A percentile compares a stretch with the other conserved stretches of the same genome.
phyloP scores from a whole-genome alignment of 2,888 invertebrate genomes.

The Nesidiocoris tenuis region DNA sequence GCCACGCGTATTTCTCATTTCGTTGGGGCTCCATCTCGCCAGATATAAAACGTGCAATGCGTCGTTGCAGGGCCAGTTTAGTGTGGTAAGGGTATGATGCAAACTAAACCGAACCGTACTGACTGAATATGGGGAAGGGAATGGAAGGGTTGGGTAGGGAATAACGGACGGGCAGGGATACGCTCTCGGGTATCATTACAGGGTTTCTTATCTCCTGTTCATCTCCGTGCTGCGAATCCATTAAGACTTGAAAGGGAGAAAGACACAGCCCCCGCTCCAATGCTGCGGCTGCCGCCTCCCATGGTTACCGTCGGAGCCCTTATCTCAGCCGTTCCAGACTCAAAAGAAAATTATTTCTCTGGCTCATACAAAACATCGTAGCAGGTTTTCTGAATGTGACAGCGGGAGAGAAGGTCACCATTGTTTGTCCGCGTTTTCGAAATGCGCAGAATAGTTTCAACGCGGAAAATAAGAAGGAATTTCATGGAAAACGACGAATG shows the following conservation, averaged over 20 bases:
- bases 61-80: background rate
- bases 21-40: background rate
- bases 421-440: background rate
- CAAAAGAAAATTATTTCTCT: background rate
- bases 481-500: no score
- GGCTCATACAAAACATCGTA: background rate
- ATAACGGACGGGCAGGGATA: background rate
- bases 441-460: background rate
- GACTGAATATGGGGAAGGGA: background rate
- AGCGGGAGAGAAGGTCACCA: background rate
- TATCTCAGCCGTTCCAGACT: background rate
- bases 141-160: background rate
- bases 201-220: background rate
- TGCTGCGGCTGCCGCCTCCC: background rate
- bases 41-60: background rate
- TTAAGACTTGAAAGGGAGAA: background rate
- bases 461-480: no score
- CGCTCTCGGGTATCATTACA: background rate
- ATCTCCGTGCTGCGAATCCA: background rate
- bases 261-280: background rate
- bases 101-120: background rate
- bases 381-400: background rate
- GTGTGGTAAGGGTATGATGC: background rate
- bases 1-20: background rate
- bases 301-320: background rate